Evolutionary conservation across 2,888 invertebrate genomes (phyloP).

Genomic region (Empis stercorea): DNA sequence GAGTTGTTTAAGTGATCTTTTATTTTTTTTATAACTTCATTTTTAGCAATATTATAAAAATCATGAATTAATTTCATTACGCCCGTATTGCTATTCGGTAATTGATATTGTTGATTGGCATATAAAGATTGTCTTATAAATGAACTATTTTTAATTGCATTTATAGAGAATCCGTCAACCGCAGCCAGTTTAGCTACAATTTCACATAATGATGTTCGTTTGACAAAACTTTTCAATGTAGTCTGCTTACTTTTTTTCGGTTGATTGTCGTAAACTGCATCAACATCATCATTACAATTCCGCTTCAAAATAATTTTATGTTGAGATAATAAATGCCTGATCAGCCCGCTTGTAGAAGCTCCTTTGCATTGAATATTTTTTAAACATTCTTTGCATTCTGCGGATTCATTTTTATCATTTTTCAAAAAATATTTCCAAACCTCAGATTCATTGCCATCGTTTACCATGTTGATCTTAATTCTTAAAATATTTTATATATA

Average conservation of each 20-base stretch:
- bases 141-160: constrained; percentile 1
- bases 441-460: constrained; percentile 1
- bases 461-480: constrained; percentile 1
- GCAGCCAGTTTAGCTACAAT: neutral
- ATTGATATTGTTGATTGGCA: neutral
- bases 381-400: constrained; percentile 1
- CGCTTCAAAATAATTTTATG: constrained; percentile 1
- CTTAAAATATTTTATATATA: neutral
- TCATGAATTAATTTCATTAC: constrained; percentile 1
- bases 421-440: constrained; percentile 2
- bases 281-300: neutral
- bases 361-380: constrained; percentile 2
- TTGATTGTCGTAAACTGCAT: neutral
- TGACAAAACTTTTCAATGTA: neutral
- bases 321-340: constrained; percentile 2
- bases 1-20: neutral
- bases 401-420: constrained; percentile 1
- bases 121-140: constrained; percentile 1
- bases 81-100: neutral
- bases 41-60: constrained; percentile 1
- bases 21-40: constrained; percentile 1
- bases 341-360: constrained; percentile 1
- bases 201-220: neutral
- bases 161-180: neutral
- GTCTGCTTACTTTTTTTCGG: neutral